These are phyloP conservation scores for Galeopsomyia nigrocyanea DNA, from an alignment of 2,888 invertebrate species.

Conservation along the genomic window DNA sequence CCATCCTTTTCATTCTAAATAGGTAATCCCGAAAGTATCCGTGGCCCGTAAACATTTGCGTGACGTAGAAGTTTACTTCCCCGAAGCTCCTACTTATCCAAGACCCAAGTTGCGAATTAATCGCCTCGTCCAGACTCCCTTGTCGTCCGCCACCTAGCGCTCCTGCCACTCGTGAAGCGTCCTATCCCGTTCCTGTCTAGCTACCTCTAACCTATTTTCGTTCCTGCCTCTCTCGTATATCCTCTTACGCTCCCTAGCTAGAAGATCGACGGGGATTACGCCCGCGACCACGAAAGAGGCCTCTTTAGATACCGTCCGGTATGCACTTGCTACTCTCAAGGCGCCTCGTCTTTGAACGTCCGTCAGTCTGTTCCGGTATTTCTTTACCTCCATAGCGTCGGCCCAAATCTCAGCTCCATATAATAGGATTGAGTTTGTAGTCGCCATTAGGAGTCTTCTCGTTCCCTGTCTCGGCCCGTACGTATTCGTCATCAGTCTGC, in stretches of 20 bases:
- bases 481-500: conserved; percentile 5
- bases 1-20: too few species aligned
- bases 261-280: conserved; percentile 47
- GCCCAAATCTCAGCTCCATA: conserved; percentile 1
- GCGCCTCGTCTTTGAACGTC: neutral
- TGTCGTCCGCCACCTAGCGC: too few species aligned
- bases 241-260: conserved; percentile 34
- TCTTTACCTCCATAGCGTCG: neutral
- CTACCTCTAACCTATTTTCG: too few species aligned
- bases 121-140: too few species aligned
- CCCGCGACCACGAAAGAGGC: conserved; percentile 48
- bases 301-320: conserved; percentile 50
- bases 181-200: too few species aligned
- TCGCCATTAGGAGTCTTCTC: neutral
- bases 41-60: too few species aligned
- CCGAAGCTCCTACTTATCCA: too few species aligned
- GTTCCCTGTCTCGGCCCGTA: neutral
- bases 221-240: too few species aligned
- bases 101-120: too few species aligned
- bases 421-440: neutral
- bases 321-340: conserved; percentile 41
- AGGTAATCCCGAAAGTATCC: too few species aligned
- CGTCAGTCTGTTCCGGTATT: neutral
- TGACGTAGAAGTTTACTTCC: too few species aligned
- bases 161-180: too few species aligned